phyloP scores from a whole-genome alignment of 2,113 vertebrate species.

The Gymnarchus niloticus region DNA sequence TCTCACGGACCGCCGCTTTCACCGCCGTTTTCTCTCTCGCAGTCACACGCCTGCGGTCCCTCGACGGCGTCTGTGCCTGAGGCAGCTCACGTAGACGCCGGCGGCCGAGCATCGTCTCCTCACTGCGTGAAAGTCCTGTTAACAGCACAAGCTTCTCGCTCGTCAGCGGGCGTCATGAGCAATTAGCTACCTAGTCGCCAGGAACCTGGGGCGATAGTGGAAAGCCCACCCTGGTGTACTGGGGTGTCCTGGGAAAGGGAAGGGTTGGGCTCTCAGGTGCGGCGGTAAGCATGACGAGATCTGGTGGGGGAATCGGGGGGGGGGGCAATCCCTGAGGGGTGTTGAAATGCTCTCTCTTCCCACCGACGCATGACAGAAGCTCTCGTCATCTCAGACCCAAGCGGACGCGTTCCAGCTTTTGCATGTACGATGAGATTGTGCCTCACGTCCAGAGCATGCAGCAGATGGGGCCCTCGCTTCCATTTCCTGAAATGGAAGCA shows the following conservation, averaged over 20 bases:
- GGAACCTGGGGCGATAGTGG: not conserved
- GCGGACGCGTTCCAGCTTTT: not conserved
- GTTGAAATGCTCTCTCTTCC: not conserved
- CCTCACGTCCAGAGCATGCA: not conserved
- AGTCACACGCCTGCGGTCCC: not conserved
- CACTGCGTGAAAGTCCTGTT: not conserved
- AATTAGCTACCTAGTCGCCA: not conserved
- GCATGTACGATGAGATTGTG: not conserved
- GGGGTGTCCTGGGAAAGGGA: not conserved
- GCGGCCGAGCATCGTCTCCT: not conserved
- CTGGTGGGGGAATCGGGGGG: not conserved
- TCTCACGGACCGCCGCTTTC: not conserved
- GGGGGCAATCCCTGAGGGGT: not conserved
- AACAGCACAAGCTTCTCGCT: not conserved
- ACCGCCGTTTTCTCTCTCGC: not conserved
- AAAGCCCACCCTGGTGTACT: not conserved
- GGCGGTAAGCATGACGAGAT: not conserved
- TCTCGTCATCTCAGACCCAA: not conserved
- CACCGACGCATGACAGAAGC: not conserved
- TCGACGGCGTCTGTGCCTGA: not conserved
- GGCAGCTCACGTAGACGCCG: not conserved
- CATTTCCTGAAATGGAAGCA: slow-evolving; percentile 1
- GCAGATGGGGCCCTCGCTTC: not conserved
- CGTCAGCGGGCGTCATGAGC: not conserved
- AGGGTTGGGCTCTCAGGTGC: not conserved